Evolutionary conservation across 2,797 vertebrate genomes (phyloP).

Genomic region (Chelonia mydas): DNA sequence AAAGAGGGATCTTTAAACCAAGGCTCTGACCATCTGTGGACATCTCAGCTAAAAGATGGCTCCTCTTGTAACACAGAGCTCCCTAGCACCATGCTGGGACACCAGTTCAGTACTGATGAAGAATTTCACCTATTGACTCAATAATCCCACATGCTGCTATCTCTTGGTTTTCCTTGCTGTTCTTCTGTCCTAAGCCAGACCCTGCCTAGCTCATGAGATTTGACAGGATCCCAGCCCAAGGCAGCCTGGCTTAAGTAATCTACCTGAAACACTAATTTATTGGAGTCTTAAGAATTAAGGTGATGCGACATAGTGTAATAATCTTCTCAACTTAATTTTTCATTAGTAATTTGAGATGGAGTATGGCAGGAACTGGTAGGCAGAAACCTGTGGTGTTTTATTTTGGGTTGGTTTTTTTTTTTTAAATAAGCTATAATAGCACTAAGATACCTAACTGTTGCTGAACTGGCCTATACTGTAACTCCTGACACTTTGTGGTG

Average conservation of each 20-base stretch:
- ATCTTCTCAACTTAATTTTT: background rate
- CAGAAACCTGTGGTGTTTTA: background rate
- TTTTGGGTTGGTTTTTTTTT: background rate
- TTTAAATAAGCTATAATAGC: background rate
- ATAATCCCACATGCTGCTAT: background rate
- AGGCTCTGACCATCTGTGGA: background rate
- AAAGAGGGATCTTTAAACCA: background rate
- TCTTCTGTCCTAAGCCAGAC: background rate
- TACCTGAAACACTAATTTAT: background rate
- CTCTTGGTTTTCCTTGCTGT: background rate
- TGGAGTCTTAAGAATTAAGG: background rate
- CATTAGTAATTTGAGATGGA: background rate
- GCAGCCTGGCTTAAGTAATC: rapidly evolving
- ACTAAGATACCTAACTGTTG: background rate
- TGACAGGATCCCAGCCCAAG: rapidly evolving
- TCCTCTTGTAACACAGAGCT: background rate
- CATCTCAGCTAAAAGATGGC: background rate
- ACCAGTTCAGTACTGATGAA: background rate
- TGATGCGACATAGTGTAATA: background rate
- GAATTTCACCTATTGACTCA: rapidly evolving
- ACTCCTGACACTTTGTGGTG: background rate
- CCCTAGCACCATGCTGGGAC: background rate
- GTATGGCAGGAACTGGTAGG: background rate
- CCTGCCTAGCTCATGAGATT: background rate
- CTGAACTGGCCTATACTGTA: background rate